Percentiles rank a stretch among this genome's conserved stretches.
These are phyloP conservation scores for Eucriotettix oculatus DNA, from an alignment of 2,888 invertebrate genomes.

Conservation along the genomic window DNA sequence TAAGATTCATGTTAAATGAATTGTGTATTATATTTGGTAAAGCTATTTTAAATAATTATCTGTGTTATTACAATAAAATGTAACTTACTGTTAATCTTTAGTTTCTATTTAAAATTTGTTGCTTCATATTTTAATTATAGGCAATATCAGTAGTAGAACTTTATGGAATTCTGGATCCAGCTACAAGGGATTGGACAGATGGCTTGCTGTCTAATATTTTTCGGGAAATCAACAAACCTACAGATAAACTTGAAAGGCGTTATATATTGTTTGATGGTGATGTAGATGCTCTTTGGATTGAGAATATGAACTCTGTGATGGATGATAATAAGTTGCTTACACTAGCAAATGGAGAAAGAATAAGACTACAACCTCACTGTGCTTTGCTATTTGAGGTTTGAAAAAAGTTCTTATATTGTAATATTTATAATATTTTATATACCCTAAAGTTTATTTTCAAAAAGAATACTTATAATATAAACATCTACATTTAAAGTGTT, in stretches of 20 bases:
- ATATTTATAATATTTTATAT: too few relatives aligned
- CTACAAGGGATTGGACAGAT: conserved; percentile 84
- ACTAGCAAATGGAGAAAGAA: conserved; percentile 78
- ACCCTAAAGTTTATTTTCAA: too few relatives aligned
- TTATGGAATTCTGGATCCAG: conserved; percentile 73
- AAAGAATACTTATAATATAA: too few relatives aligned
- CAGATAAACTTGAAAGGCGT: conserved; percentile 52
- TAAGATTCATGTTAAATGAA: too few relatives aligned
- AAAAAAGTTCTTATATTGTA: too few relatives aligned
- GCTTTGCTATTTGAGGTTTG: conserved; percentile 67
- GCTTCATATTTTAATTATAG: background rate
- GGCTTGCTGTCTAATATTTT: conserved; percentile 82
- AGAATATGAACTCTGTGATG: conserved; percentile 96
- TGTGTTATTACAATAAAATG: too few relatives aligned
- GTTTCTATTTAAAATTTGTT: too few relatives aligned
- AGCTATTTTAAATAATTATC: too few relatives aligned
- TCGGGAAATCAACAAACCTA: conserved; percentile 71
- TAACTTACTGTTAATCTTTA: too few relatives aligned
- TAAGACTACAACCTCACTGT: conserved; percentile 64
- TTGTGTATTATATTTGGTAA: too few relatives aligned
- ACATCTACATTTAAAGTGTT: too few relatives aligned
- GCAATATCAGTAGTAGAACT: conserved; percentile 78
- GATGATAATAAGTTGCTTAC: conserved; percentile 84
- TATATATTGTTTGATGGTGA: conserved; percentile 88
- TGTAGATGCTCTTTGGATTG: conserved; percentile 88